phyloP scores from a whole-genome alignment of 2,797 vertebrate genomes.

The Leptatherina wallacei region DNA sequence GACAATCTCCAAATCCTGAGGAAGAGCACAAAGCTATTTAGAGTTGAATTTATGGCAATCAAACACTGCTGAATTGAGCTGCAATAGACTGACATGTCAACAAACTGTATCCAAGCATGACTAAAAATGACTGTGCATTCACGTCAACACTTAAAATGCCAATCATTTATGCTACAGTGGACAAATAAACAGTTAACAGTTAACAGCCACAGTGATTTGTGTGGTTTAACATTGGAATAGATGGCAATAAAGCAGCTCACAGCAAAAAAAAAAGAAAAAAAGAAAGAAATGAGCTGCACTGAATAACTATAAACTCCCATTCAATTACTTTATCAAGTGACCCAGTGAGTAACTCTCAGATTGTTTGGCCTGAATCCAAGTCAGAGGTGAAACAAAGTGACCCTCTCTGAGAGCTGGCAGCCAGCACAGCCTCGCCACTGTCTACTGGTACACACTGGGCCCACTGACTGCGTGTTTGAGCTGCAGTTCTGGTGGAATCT shows the following conservation, averaged over 20 bases:
- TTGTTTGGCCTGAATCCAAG: constrained; percentile 63
- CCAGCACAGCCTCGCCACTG: constrained; percentile 68
- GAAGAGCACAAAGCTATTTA: constrained; percentile 23
- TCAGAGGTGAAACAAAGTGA: constrained; percentile 76
- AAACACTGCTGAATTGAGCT: background rate
- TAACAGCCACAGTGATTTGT: constrained; percentile 40
- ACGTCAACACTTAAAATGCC: background rate
- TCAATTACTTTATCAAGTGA: constrained; percentile 75
- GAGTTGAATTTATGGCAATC: background rate
- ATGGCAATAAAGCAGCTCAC: constrained; percentile 54
- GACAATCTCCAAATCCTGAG: constrained; percentile 96
- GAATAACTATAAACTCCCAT: constrained; percentile 67
- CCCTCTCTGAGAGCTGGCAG: constrained; percentile 67
- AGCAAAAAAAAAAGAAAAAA: constrained; percentile 2
- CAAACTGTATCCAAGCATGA: background rate
- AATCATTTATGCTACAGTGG: constrained; percentile 14
- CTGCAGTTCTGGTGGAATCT: constrained; percentile 27
- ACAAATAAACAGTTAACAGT: constrained; percentile 33
- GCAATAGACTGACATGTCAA: background rate
- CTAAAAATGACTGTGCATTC: background rate
- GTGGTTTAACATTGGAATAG: constrained; percentile 17
- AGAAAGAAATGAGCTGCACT: constrained; percentile 28
- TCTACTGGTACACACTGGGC: constrained; percentile 57
- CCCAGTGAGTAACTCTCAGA: constrained; percentile 68
- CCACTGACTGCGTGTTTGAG: constrained; percentile 41